Conservation (phyloP, 2,888 invertebrate species). For the Cosmorhoe ocellata region DNA sequence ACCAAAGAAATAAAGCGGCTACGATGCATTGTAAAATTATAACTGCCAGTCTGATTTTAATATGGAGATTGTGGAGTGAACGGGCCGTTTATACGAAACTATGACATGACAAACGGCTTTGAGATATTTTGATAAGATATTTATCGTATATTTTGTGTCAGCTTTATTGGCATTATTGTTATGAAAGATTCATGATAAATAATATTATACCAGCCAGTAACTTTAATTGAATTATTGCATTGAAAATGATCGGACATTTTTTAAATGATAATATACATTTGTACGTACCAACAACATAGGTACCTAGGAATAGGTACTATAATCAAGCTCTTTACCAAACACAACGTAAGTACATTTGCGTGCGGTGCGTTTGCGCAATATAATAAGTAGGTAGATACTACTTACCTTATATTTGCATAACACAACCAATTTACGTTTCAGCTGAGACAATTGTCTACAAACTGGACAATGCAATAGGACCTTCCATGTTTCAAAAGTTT, state of each 20-base stretch:
- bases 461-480: constrained; percentile 18
- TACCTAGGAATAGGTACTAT: constrained; percentile 14
- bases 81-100: constrained; percentile 1
- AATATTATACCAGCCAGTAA: constrained; percentile 7
- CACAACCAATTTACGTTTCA: constrained; percentile 40
- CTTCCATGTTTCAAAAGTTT: too few relatives aligned
- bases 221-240: constrained; percentile 18
- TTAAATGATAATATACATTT: too few relatives aligned
- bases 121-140: constrained; percentile 24
- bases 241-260: neutral
- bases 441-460: constrained; percentile 18
- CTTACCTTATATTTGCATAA: constrained; percentile 40
- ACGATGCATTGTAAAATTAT: too few relatives aligned
- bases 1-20: neutral
- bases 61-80: neutral
- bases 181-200: constrained; percentile 23
- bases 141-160: constrained; percentile 25
- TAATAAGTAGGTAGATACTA: constrained; percentile 8
- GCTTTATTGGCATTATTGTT: constrained; percentile 16
- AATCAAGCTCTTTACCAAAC: constrained; percentile 17
- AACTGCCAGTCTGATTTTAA: too few relatives aligned
- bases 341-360: constrained; percentile 33
- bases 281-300: too few relatives aligned
- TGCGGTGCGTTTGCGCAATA: constrained; percentile 29
- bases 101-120: constrained; percentile 28